These are phyloP conservation scores for Sicus ferrugineus DNA, from an alignment of 2,888 invertebrate genomes.

Conservation along the genomic window DNA sequence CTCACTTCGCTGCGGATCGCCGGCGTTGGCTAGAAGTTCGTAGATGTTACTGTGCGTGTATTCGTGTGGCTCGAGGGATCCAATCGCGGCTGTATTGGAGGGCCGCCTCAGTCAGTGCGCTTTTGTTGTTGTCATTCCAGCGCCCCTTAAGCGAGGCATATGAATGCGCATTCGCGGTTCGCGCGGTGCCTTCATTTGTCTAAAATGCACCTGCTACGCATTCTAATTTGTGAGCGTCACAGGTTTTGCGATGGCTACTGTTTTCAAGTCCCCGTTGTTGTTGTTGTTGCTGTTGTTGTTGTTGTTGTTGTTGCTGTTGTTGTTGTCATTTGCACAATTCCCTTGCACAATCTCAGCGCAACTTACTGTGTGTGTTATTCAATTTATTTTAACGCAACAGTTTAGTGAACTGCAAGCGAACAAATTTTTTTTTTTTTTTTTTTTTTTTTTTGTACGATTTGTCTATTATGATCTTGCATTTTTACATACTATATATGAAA, in stretches of 20 bases:
- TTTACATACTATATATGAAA: too few relatives aligned
- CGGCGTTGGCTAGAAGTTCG: too few relatives aligned
- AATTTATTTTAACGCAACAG: slow-evolving; percentile 11
- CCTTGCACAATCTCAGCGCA: slow-evolving; percentile 18
- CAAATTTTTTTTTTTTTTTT: background rate
- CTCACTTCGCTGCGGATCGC: too few relatives aligned
- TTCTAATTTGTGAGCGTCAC: slow-evolving; percentile 29
- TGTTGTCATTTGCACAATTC: slow-evolving; percentile 16
- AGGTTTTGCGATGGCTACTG: background rate
- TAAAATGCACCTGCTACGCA: slow-evolving; percentile 32
- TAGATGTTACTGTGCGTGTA: background rate
- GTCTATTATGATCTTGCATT: too few relatives aligned
- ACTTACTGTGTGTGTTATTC: slow-evolving; percentile 23
- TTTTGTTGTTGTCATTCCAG: slow-evolving; percentile 25
- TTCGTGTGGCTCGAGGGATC: background rate
- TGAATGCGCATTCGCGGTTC: too few relatives aligned
- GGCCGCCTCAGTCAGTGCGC: too few relatives aligned
- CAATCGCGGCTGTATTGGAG: background rate
- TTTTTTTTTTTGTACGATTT: background rate
- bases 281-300: background rate
- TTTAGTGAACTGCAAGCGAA: slow-evolving; percentile 6
- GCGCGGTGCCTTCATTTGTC: slow-evolving; percentile 18
- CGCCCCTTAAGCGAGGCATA: slow-evolving; percentile 15
- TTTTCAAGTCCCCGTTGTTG: too few relatives aligned
- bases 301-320: background rate